A percentile compares a stretch with the other conserved stretches of the same genome.
phyloP scores from a whole-genome alignment of 1,140 invertebrate species.

The Tenebrio molitor region DNA sequence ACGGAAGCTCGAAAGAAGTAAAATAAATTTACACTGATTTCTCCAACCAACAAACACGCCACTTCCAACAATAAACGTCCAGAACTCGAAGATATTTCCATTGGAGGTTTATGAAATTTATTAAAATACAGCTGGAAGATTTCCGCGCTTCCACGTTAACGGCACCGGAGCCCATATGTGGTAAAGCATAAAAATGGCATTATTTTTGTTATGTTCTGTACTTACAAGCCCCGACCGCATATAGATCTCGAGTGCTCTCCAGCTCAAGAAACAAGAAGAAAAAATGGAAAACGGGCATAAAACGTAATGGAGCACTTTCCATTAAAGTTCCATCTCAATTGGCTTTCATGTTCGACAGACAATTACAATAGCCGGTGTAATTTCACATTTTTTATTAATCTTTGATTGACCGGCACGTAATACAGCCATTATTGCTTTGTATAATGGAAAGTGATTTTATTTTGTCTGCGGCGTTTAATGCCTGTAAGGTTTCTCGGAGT shows the following conservation, averaged over 20 bases:
- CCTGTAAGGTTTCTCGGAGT: conserved; percentile 27
- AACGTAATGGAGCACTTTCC: conserved; percentile 31
- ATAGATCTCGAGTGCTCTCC: conserved; percentile 13
- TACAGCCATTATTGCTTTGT: conserved; percentile 33
- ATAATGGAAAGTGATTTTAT: conserved; percentile 39
- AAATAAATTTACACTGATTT: no score
- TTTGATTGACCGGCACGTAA: conserved; percentile 37
- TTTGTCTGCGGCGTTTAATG: conserved; percentile 39
- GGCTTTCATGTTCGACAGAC: conserved; percentile 39
- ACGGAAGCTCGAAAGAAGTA: no score
- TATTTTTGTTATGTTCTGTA: no score
- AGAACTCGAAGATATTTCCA: no score
- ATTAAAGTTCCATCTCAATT: conserved; percentile 40
- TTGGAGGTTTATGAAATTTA: no score
- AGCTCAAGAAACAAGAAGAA: neutral
- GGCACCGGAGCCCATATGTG: no score
- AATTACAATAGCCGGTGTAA: conserved; percentile 36
- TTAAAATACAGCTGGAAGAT: no score
- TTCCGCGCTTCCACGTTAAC: no score
- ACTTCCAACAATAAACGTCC: no score
- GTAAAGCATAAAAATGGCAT: no score
- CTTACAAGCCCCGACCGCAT: no score
- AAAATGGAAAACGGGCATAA: conserved; percentile 10
- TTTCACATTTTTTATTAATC: conserved; percentile 37
- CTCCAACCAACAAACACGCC: no score